Evolutionary conservation across 2,797 vertebrate species (phyloP).

Genomic region (Lutjanus argentimaculatus): DNA sequence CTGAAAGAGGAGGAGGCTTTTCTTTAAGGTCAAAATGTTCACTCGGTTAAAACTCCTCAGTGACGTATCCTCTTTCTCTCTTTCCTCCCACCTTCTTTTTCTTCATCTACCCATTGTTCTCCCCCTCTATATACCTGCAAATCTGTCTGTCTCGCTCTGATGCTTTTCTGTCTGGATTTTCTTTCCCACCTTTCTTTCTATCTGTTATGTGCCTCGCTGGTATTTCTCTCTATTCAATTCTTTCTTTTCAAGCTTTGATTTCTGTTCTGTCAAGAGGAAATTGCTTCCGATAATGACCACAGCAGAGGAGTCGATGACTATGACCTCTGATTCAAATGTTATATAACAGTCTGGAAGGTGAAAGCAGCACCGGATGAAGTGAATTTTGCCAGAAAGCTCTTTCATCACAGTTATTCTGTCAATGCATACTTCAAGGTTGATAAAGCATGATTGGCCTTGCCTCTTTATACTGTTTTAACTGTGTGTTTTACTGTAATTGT

Average conservation of each 20-base stretch:
- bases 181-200: slow-evolving; percentile 21
- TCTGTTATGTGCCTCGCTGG: slow-evolving; percentile 25
- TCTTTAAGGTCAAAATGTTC: slow-evolving; percentile 59
- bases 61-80: slow-evolving; percentile 27
- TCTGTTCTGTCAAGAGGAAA: slow-evolving; percentile 47
- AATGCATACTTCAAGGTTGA: neutral
- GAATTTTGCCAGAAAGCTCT: slow-evolving; percentile 13
- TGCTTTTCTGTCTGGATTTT: neutral
- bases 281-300: slow-evolving; percentile 54
- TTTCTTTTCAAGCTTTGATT: slow-evolving; percentile 50
- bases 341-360: slow-evolving; percentile 6
- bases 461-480: neutral
- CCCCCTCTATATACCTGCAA: neutral
- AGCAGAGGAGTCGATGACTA: slow-evolving; percentile 33
- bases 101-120: slow-evolving; percentile 19
- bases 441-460: neutral
- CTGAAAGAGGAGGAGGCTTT: slow-evolving; percentile 24
- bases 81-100: slow-evolving; percentile 6
- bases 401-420: neutral
- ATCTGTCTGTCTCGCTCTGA: slow-evolving; percentile 12
- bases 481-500: neutral
- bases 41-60: slow-evolving; percentile 17
- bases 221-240: slow-evolving; percentile 29
- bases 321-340: slow-evolving; percentile 49
- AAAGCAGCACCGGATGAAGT: neutral